phyloP scores from a whole-genome alignment of 2,888 invertebrate genomes.

The Brachylomia viminalis region DNA sequence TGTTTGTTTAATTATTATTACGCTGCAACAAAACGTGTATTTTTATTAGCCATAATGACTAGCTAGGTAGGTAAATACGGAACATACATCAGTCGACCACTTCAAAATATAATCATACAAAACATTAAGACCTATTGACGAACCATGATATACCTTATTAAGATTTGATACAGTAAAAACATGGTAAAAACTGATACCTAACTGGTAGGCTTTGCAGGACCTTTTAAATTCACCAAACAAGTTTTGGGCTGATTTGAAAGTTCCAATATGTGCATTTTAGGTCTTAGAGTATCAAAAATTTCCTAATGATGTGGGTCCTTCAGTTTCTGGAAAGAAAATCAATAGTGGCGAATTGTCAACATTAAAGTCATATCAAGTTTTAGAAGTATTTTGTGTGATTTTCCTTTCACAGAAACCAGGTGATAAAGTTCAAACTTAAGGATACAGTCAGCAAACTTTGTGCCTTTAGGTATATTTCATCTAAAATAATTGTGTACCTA shows the following conservation, averaged over 20 bases:
- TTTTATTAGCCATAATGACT: conserved; percentile 57
- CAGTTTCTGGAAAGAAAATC: neutral
- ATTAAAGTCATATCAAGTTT: neutral
- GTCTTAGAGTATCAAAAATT: neutral
- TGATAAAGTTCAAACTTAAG: neutral
- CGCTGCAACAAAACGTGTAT: conserved; percentile 15
- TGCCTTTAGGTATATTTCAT: neutral
- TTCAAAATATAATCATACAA: conserved; percentile 10
- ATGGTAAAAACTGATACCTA: neutral
- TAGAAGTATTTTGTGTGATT: no score
- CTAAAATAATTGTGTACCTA: neutral
- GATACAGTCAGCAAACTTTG: neutral
- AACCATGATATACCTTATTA: conserved; percentile 12
- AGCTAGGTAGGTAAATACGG: conserved; percentile 51
- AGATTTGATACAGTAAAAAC: neutral
- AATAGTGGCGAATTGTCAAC: no score
- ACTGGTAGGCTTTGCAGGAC: neutral
- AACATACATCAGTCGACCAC: conserved; percentile 28
- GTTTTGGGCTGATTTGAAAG: neutral
- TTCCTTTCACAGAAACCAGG: neutral
- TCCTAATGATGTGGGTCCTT: neutral
- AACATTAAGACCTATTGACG: conserved; percentile 6
- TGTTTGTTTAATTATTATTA: conserved; percentile 4
- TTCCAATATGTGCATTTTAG: neutral
- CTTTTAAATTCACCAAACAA: conserved; percentile 3